A percentile compares a stretch with the other conserved stretches of the same genome.
phyloP scores from a whole-genome alignment of 2,797 vertebrate species.

The Gambusia yucatana region DNA sequence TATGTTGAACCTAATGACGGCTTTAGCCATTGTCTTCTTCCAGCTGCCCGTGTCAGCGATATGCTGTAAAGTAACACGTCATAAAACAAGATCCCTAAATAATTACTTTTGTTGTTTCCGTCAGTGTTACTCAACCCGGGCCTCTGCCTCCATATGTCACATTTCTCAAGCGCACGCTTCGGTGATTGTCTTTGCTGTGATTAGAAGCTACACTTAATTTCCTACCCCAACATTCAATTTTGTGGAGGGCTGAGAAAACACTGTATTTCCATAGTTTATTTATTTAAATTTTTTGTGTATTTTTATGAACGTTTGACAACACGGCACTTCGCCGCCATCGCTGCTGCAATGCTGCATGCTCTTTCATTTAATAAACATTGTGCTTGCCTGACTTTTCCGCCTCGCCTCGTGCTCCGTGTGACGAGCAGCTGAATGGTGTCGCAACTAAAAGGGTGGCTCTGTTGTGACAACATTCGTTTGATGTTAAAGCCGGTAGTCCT shows the following conservation, averaged over 20 bases:
- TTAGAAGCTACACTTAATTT: conserved; percentile 71
- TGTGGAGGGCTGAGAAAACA: conserved; percentile 64
- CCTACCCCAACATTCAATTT: conserved; percentile 71
- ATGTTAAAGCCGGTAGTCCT: conserved; percentile 72
- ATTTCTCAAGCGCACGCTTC: conserved; percentile 47
- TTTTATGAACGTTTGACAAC: conserved; percentile 58
- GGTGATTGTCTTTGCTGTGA: conserved; percentile 58
- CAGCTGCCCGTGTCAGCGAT: conserved; percentile 22
- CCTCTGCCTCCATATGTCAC: conserved; percentile 32
- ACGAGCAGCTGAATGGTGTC: conserved; percentile 73
- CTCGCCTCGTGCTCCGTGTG: conserved; percentile 46
- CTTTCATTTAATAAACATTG: conserved; percentile 65
- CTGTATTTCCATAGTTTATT: conserved; percentile 38
- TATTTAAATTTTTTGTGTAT: background rate
- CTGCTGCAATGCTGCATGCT: conserved; percentile 13
- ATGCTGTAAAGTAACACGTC: conserved; percentile 32
- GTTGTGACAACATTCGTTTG: conserved; percentile 74
- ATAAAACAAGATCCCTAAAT: conserved; percentile 43
- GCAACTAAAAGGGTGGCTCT: conserved; percentile 66
- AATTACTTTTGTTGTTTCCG: conserved; percentile 41
- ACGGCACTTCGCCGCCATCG: conserved; percentile 36
- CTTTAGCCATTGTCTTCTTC: conserved; percentile 18
- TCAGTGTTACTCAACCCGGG: conserved; percentile 27
- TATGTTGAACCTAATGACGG: background rate
- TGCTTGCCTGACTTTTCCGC: conserved; percentile 58